These are phyloP conservation scores for Xanthia togata DNA, from an alignment of 2,888 invertebrate species.

Conservation along the genomic window DNA sequence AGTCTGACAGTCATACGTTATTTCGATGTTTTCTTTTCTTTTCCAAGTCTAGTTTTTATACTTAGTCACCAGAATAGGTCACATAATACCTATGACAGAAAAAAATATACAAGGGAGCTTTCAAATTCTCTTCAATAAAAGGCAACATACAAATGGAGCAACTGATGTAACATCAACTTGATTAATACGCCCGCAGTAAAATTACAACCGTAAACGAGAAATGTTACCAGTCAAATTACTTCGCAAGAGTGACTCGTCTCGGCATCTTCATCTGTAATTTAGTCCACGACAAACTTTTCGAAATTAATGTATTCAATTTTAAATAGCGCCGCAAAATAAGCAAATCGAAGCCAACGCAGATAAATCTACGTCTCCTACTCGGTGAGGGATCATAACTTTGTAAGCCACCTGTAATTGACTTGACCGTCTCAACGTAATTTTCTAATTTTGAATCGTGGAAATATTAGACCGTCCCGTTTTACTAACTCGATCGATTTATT, in stretches of 20 bases:
- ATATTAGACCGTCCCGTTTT: constrained; percentile 61
- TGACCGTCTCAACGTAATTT: constrained; percentile 73
- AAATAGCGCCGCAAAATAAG: constrained; percentile 76
- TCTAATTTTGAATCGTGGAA: constrained; percentile 73
- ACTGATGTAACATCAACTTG: constrained; percentile 68
- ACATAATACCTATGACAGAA: constrained; percentile 2
- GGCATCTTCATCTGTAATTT: constrained; percentile 71
- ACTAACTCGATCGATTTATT: constrained; percentile 71
- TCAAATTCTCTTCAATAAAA: constrained; percentile 55
- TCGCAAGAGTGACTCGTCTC: constrained; percentile 63
- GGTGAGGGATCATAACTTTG: constrained; percentile 81
- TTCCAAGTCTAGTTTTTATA: not conserved
- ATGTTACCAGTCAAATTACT: constrained; percentile 74
- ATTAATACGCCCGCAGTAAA: constrained; percentile 71
- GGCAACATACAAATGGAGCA: constrained; percentile 46
- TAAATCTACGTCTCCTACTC: constrained; percentile 80
- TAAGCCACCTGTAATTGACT: constrained; percentile 83
- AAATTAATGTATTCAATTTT: constrained; percentile 83
- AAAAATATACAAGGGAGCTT: constrained; percentile 28
- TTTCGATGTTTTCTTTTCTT: not conserved
- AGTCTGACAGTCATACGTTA: not conserved
- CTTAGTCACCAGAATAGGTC: not conserved
- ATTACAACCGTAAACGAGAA: constrained; percentile 69
- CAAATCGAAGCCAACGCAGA: constrained; percentile 79
- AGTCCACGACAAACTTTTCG: constrained; percentile 74